These are phyloP conservation scores for Crotalus horridus DNA, from an alignment of 2,113 vertebrate species.

Conservation along the genomic window DNA sequence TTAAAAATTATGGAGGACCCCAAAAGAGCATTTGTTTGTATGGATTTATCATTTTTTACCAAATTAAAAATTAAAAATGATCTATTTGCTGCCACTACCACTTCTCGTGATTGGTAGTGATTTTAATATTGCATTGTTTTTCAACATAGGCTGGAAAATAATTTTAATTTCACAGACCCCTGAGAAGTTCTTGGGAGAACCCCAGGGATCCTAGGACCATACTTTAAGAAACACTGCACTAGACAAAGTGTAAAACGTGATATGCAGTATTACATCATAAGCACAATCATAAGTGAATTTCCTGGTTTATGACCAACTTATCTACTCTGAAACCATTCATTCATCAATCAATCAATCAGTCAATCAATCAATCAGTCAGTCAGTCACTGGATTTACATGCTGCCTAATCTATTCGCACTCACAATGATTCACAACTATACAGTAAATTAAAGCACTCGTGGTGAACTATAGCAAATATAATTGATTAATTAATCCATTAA, in stretches of 20 bases:
- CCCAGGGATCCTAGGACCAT: not conserved
- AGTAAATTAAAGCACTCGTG: not conserved
- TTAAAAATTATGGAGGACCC: not conserved
- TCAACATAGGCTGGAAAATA: not conserved
- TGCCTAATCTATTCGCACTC: not conserved
- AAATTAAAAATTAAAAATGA: not conserved
- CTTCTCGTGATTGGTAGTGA: not conserved
- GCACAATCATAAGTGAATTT: not conserved
- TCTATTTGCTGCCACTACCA: not conserved
- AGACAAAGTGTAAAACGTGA: not conserved
- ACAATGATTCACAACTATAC: not conserved
- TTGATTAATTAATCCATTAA: not conserved
- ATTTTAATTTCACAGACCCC: not conserved
- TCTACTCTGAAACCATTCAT: not conserved
- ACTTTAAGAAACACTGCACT: not conserved
- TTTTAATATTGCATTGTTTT: not conserved
- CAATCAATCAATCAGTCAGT: not conserved
- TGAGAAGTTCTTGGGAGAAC: not conserved
- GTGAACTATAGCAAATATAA: not conserved
- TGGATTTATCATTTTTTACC: not conserved
- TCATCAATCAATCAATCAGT: not conserved
- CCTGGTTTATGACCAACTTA: not conserved
- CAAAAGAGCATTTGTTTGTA: not conserved
- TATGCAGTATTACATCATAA: not conserved
- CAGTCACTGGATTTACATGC: not conserved